These are phyloP conservation scores for Dipodomys ordii DNA, from an alignment of 2,113 vertebrate genomes.

Conservation along the genomic window DNA sequence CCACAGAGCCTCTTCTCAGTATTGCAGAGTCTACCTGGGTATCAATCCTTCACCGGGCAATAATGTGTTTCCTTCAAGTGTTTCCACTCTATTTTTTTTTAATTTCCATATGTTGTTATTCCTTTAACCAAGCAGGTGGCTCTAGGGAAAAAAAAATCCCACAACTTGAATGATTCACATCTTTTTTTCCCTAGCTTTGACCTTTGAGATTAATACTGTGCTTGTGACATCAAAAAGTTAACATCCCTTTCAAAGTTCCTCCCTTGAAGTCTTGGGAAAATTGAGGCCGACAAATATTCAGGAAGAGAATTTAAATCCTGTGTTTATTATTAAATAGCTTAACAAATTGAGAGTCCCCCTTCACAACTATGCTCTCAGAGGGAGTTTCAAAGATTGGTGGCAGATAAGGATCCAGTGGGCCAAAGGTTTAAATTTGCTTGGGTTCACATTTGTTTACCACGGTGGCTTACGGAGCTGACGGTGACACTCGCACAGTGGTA, in stretches of 20 bases:
- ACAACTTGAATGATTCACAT: neutral
- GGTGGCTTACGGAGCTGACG: neutral
- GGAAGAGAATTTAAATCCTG: slow-evolving; percentile 20
- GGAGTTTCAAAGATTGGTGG: slow-evolving; percentile 6
- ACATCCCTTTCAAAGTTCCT: slow-evolving; percentile 7
- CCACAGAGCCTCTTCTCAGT: neutral
- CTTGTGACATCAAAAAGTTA: slow-evolving; percentile 18
- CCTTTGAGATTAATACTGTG: slow-evolving; percentile 36
- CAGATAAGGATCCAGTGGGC: neutral
- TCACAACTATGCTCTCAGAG: slow-evolving; percentile 22
- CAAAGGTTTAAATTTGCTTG: slow-evolving; percentile 34
- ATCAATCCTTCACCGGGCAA: neutral
- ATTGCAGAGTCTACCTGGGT: neutral
- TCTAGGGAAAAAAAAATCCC: neutral
- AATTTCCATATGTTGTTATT: neutral
- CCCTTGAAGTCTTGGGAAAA: slow-evolving; percentile 27
- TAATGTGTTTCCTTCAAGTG: neutral
- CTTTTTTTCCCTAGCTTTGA: neutral
- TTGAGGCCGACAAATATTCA: slow-evolving; percentile 24
- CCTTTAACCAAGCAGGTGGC: neutral
- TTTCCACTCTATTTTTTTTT: neutral
- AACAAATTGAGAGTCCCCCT: slow-evolving; percentile 3
- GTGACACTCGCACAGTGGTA: neutral
- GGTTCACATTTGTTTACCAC: slow-evolving; percentile 57
- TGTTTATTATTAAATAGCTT: slow-evolving; percentile 58